Evolutionary conservation across 2,888 invertebrate genomes (phyloP).

Genomic region (Perizoma flavofasciatum): DNA sequence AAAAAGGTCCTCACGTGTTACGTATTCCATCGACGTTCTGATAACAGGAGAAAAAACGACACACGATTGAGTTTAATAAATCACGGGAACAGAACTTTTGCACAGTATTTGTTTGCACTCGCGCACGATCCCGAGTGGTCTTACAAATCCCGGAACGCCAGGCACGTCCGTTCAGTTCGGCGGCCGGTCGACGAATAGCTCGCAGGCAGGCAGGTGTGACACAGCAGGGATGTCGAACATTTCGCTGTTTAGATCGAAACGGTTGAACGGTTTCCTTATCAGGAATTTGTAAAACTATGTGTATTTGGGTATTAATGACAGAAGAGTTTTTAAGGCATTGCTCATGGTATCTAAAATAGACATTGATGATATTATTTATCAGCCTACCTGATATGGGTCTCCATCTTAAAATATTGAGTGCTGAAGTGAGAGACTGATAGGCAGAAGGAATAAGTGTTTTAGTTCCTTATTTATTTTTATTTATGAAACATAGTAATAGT

Average conservation of each 20-base stretch:
- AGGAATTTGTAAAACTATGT: slow-evolving; percentile 28
- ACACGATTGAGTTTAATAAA: slow-evolving; percentile 62
- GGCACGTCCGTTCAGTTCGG: slow-evolving; percentile 54
- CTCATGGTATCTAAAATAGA: too few species aligned
- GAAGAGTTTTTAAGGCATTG: slow-evolving; percentile 13
- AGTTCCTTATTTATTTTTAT: too few species aligned
- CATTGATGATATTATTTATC: too few species aligned
- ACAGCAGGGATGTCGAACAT: slow-evolving; percentile 39
- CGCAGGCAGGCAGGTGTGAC: slow-evolving; percentile 47
- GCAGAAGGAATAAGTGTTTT: too few species aligned
- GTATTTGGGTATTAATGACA: slow-evolving; percentile 26
- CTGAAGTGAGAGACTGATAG: too few species aligned
- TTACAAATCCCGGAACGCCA: slow-evolving; percentile 8
- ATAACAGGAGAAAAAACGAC: slow-evolving; percentile 49
- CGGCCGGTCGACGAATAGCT: slow-evolving; percentile 62
- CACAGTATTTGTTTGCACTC: slow-evolving; percentile 61
- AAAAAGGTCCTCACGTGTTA: slow-evolving; percentile 63
- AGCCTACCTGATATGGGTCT: too few species aligned
- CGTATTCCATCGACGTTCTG: slow-evolving; percentile 58
- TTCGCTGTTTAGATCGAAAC: slow-evolving; percentile 34
- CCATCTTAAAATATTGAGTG: too few species aligned
- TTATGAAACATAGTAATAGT: too few species aligned
- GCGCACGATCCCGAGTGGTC: slow-evolving; percentile 41
- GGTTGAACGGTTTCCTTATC: slow-evolving; percentile 20
- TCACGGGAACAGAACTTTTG: slow-evolving; percentile 64